These are phyloP conservation scores for Caenorhabditis tropicalis DNA, from an alignment of 1,140 invertebrate species.

Conservation along the genomic window DNA sequence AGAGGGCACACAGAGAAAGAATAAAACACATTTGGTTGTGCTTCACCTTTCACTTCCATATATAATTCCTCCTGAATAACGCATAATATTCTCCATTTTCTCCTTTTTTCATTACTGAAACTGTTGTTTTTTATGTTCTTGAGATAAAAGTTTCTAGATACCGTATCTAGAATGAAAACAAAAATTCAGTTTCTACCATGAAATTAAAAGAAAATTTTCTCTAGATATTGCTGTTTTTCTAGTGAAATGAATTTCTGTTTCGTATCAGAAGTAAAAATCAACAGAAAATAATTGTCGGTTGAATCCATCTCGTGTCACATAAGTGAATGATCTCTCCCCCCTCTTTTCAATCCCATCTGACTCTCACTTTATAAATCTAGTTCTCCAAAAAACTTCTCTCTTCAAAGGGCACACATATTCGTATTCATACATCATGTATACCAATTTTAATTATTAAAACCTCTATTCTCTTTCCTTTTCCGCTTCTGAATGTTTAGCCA, in stretches of 20 bases:
- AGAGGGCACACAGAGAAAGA: neutral
- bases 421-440: slow-evolving; percentile 8
- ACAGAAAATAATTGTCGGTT: neutral
- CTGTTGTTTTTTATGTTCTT: too few relatives aligned
- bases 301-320: neutral
- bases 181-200: too few relatives aligned
- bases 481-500: neutral
- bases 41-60: neutral
- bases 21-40: slow-evolving; percentile 34
- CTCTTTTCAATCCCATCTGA: neutral
- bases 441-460: slow-evolving; percentile 10
- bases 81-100: too few relatives aligned
- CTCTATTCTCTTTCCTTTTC: neutral
- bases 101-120: too few relatives aligned
- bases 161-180: too few relatives aligned
- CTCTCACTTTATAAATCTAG: slow-evolving; percentile 9
- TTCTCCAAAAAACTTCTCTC: neutral
- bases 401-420: neutral
- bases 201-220: too few relatives aligned
- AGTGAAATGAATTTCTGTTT: too few relatives aligned
- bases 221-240: too few relatives aligned
- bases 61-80: neutral
- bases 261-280: neutral
- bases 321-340: neutral
- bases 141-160: too few relatives aligned